Percentiles rank a stretch among this genome's conserved stretches.
Evolutionary conservation across 2,797 vertebrate genomes (phyloP).

Genomic region (Notamacropus eugenii): DNA sequence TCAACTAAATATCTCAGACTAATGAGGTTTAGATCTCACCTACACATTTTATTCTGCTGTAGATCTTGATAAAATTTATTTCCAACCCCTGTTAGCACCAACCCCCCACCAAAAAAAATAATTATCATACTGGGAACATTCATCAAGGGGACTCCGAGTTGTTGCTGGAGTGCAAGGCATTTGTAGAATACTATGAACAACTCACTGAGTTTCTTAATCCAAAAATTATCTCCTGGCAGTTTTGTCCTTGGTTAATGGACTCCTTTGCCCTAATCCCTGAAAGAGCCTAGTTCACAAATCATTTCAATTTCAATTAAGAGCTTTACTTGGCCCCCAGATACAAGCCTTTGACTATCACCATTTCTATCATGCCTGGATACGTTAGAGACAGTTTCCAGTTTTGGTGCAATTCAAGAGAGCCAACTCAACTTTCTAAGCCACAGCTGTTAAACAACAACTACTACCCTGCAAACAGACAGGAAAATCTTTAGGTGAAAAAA

Average conservation of each 20-base stretch:
- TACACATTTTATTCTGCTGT: background rate
- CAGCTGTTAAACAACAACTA: background rate
- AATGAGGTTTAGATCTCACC: background rate
- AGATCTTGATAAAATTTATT: background rate
- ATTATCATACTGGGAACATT: background rate
- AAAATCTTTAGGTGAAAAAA: background rate
- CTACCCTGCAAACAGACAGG: background rate
- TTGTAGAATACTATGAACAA: constrained; percentile 21
- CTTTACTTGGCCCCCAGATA: constrained; percentile 51
- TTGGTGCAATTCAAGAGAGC: background rate
- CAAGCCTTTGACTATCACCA: constrained; percentile 65
- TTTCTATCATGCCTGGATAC: constrained; percentile 11
- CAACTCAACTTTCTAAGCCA: background rate
- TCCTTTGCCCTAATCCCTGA: constrained; percentile 64
- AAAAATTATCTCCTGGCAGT: constrained; percentile 54
- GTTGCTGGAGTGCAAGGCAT: background rate
- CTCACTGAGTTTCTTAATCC: constrained; percentile 59
- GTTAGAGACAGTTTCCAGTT: background rate
- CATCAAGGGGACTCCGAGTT: background rate
- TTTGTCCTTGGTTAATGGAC: constrained; percentile 68
- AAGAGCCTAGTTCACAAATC: constrained; percentile 60
- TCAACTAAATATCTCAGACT: background rate
- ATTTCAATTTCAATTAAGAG: constrained; percentile 72
- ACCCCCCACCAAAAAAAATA: background rate
- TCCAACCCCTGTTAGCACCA: background rate